Percentiles rank a stretch among this genome's conserved stretches.
phyloP scores from a whole-genome alignment of 2,888 invertebrate species.

The Phorcus lineatus region DNA sequence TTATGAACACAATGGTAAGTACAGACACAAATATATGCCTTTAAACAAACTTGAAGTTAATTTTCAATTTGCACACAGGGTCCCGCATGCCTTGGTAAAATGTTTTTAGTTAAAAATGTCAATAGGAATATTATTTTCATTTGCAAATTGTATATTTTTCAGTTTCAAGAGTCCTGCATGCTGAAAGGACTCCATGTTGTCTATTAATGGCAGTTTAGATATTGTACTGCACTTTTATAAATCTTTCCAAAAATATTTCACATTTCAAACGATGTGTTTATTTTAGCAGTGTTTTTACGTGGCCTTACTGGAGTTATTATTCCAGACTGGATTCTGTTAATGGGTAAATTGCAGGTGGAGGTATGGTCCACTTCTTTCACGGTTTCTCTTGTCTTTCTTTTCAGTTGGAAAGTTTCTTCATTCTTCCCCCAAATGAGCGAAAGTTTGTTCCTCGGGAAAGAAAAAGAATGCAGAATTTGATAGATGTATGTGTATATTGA shows the following conservation, averaged over 20 bases:
- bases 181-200: too few relatives aligned
- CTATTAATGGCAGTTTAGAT: too few relatives aligned
- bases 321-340: background rate
- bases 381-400: constrained; percentile 41
- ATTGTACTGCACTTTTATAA: too few relatives aligned
- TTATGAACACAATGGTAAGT: too few relatives aligned
- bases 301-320: background rate
- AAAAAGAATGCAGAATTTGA: constrained; percentile 58
- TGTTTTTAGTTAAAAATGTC: too few relatives aligned
- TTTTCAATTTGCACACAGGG: too few relatives aligned
- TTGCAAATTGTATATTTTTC: too few relatives aligned
- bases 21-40: too few relatives aligned
- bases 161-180: too few relatives aligned
- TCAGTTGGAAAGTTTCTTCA: constrained; percentile 72
- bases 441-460: constrained; percentile 68
- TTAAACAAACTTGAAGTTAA: too few relatives aligned
- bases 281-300: background rate
- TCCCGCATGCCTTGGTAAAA: too few relatives aligned
- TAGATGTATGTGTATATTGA: constrained; percentile 58
- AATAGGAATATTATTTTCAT: too few relatives aligned
- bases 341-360: background rate
- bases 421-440: constrained; percentile 65
- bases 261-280: background rate
- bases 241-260: background rate
- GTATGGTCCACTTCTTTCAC: background rate